phyloP scores from a whole-genome alignment of 2,797 vertebrate species.

The Pelochelys cantorii region DNA sequence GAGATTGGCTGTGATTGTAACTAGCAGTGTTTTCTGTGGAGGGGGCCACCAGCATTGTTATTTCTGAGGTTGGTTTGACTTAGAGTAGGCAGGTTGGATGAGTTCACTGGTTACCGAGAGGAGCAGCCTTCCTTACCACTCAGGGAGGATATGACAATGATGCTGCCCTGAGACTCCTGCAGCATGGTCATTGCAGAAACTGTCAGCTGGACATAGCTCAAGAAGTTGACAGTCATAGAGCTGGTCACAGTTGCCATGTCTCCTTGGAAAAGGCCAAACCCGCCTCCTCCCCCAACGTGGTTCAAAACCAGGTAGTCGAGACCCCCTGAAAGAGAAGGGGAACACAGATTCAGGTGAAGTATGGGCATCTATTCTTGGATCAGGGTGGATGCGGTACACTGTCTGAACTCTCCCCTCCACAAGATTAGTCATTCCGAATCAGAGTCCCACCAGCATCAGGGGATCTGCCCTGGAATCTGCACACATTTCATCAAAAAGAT shows the following conservation, averaged over 20 bases:
- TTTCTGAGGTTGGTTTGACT: not conserved
- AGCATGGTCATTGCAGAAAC: not conserved
- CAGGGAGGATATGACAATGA: conserved; percentile 32
- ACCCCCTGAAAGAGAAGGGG: conserved; percentile 19
- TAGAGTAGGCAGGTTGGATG: not conserved
- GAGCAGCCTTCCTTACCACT: not conserved
- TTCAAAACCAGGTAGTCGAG: conserved; percentile 56
- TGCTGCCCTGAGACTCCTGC: conserved; percentile 37
- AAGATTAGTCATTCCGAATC: not conserved
- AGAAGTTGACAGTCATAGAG: conserved; percentile 38
- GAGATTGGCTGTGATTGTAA: not conserved
- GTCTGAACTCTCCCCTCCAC: not conserved
- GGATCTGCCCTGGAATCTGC: not conserved
- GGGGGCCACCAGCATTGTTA: not conserved
- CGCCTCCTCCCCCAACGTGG: not conserved
- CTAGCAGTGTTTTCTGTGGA: not conserved
- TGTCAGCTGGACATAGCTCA: conserved; percentile 53
- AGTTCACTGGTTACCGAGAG: not conserved
- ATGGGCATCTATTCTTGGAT: not conserved
- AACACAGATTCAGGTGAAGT: not conserved
- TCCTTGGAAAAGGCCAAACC: conserved; percentile 17
- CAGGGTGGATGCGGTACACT: not conserved
- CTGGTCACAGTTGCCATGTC: conserved; percentile 16
- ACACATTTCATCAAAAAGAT: not conserved
- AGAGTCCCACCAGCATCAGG: not conserved